These are phyloP conservation scores for Prorops nasuta DNA, from an alignment of 1,140 invertebrate species.

Conservation along the genomic window DNA sequence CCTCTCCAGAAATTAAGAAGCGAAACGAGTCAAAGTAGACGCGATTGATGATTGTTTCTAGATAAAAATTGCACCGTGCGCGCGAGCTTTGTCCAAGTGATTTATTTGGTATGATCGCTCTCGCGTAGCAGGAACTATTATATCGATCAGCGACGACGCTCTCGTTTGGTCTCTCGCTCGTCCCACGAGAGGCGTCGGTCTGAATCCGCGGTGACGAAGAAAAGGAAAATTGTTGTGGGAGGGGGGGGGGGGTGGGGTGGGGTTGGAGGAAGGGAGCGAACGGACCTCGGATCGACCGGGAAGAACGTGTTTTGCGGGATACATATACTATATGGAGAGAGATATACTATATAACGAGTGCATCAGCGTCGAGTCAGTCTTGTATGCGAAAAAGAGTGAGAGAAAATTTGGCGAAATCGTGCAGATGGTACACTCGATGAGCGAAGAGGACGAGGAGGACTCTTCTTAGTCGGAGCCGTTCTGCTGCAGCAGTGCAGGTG, in stretches of 20 bases:
- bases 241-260: not conserved
- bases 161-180: not conserved
- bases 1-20: too few relatives aligned
- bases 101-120: constrained; percentile 51
- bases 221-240: not conserved
- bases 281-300: too few relatives aligned
- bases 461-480: constrained; percentile 44
- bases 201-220: not conserved
- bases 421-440: not conserved
- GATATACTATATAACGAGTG: too few relatives aligned
- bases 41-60: not conserved
- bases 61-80: not conserved
- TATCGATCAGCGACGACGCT: constrained; percentile 11
- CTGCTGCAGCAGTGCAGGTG: constrained; percentile 48
- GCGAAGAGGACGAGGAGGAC: not conserved
- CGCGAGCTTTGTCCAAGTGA: not conserved
- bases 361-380: too few relatives aligned
- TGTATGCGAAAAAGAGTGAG: constrained; percentile 12
- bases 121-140: constrained; percentile 52
- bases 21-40: too few relatives aligned
- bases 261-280: constrained; percentile 14
- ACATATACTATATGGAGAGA: too few relatives aligned
- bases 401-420: constrained; percentile 14
- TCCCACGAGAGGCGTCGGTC: not conserved
- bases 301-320: too few relatives aligned